Percentiles rank a stretch among this genome's conserved stretches.
phyloP scores from a whole-genome alignment of 2,797 vertebrate species.

The Tangara arthus region DNA sequence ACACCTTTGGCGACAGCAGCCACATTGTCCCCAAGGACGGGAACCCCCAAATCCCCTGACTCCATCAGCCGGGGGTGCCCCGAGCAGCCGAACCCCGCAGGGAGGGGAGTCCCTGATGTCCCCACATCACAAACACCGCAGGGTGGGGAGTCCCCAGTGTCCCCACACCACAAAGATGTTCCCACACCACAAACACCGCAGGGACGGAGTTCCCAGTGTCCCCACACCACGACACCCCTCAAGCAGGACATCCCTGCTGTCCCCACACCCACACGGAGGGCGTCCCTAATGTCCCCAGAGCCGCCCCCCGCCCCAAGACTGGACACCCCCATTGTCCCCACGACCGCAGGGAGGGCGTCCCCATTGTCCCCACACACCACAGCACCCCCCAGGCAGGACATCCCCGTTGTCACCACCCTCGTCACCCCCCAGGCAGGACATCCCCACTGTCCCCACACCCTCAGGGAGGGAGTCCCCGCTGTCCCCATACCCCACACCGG shows the following conservation, averaged over 20 bases:
- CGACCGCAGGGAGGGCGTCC: not conserved
- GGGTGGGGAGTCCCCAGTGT: accelerated
- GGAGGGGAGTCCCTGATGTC: not conserved
- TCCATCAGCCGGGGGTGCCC: not conserved
- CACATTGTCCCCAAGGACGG: not conserved
- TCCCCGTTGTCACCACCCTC: not conserved
- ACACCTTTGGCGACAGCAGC: not conserved
- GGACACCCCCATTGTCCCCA: not conserved
- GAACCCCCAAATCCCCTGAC: not conserved
- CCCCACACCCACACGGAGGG: too few relatives aligned
- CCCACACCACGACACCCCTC: not conserved
- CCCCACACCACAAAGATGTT: not conserved
- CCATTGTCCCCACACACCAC: not conserved
- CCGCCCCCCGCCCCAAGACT: too few relatives aligned
- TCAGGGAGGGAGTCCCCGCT: too few relatives aligned
- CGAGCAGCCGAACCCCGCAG: not conserved
- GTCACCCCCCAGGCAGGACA: too few relatives aligned
- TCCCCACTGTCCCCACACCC: too few relatives aligned
- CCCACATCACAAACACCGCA: not conserved
- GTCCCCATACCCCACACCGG: not conserved
- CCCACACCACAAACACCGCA: not conserved
- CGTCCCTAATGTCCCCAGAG: not conserved
- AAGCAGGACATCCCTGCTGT: not conserved
- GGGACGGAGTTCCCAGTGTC: too few relatives aligned
- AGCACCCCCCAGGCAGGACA: too few relatives aligned